A percentile compares a stretch with the other conserved stretches of the same genome.
phyloP scores from a whole-genome alignment of 2,888 invertebrate species.

The Trissolcus brochymenae region DNA sequence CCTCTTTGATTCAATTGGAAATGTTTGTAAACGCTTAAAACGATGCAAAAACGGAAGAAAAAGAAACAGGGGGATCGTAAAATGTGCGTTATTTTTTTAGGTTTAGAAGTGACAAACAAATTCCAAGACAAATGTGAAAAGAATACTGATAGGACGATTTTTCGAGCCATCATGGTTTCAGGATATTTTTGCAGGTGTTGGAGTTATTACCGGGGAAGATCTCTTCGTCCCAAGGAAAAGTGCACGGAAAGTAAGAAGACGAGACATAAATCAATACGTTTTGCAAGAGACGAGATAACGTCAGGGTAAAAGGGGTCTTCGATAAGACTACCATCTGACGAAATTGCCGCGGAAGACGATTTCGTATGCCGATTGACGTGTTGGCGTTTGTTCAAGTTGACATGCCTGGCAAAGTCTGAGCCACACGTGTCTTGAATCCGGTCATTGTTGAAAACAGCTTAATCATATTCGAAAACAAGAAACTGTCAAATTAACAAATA shows the following conservation, averaged over 20 bases:
- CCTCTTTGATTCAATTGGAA: too few species aligned
- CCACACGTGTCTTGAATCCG: slow-evolving; percentile 21
- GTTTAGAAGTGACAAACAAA: background rate
- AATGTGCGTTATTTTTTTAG: too few species aligned
- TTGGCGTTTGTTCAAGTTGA: slow-evolving; percentile 13
- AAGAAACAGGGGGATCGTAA: too few species aligned
- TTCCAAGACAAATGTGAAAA: background rate
- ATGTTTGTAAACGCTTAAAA: too few species aligned
- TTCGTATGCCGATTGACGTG: slow-evolving; percentile 37
- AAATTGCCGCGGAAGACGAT: slow-evolving; percentile 10
- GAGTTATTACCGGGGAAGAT: slow-evolving; percentile 41
- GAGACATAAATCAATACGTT: slow-evolving; percentile 66
- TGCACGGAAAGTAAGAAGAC: slow-evolving; percentile 35
- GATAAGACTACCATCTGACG: slow-evolving; percentile 63
- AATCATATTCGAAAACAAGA: slow-evolving; percentile 32
- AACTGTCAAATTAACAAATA: slow-evolving; percentile 34
- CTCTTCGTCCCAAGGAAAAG: slow-evolving; percentile 50
- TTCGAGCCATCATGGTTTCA: background rate
- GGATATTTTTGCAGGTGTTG: slow-evolving; percentile 58
- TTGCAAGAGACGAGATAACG: slow-evolving; percentile 51
- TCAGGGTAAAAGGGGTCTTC: slow-evolving; percentile 34
- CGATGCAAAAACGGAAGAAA: too few species aligned
- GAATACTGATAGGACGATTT: background rate
- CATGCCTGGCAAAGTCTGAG: slow-evolving; percentile 7
- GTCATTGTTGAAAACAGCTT: slow-evolving; percentile 1